Base-by-base conservation (phyloP, 2,888 invertebrate species). In the Petrophora chlorosata region DNA sequence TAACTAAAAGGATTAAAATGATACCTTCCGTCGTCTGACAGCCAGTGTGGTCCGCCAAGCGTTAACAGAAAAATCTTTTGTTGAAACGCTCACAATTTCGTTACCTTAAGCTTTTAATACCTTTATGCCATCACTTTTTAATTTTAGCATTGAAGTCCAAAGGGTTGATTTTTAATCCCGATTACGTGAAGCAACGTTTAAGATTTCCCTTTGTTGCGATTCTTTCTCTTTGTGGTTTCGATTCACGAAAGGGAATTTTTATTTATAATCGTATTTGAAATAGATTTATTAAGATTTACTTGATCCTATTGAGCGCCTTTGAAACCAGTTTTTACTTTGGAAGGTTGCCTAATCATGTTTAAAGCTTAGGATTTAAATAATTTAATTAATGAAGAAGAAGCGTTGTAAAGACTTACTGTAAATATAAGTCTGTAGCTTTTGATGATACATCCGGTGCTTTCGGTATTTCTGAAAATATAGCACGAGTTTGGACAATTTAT, bases 1-100 rank as follows among this genome's bases (percentile, higher is more conserved):
- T 88, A 87, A 85, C 87, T 89, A 90, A 90, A 90, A 87, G 90
- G 90, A 90, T 90, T 89, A 89, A 86, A 89, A 89, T 86, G 84
- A 89, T 88, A 87, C 85, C 88, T 88, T 89, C 87, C 87, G 85
- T 81, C 82, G 77, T 79, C 82, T 82, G 80, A 81, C 89, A 85
- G 74, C 76, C 84, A 85, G 88, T 90, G 89, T 88, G 90, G 88
- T 87, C 90, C 72, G 56, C 79, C 70, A 67, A 86, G 79, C 89
- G 86, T 86, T 82, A 89, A 89, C 82, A 77, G 75, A 80, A 76
- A 76, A 76, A 70, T 80, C 84, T 74, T 85, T 89, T 88, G 87
- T 88, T 69, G 56, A 54, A 65, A 58, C 67, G 66, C 79, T 75
- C 65, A 76, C 71, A 82, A 81, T 82, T 84, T 75, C 74, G 83